Percentiles rank a stretch among this genome's conserved stretches.
phyloP scores from a whole-genome alignment of 2,888 invertebrate species.

The Dermolepida albohirtum region DNA sequence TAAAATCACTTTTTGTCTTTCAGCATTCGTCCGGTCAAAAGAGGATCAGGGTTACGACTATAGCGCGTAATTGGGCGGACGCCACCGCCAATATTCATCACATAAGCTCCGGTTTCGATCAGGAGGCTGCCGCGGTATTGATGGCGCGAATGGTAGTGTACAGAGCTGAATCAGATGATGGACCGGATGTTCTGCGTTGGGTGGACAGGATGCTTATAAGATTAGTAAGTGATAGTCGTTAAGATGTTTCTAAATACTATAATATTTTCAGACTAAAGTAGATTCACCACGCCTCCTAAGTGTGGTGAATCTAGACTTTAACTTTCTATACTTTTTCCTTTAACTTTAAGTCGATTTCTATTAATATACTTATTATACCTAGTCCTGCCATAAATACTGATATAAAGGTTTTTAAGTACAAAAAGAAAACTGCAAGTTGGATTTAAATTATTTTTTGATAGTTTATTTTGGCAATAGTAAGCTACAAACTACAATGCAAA shows the following conservation, averaged over 20 bases:
- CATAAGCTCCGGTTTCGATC: slow-evolving; percentile 95
- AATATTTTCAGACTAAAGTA: too few species aligned
- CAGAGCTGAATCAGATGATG: slow-evolving; percentile 94
- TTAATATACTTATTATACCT: too few species aligned
- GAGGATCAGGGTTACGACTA: slow-evolving; percentile 94
- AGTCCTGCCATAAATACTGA: too few species aligned
- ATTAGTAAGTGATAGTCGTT: slow-evolving; percentile 73
- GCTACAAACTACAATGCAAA: too few species aligned
- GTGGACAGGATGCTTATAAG: slow-evolving; percentile 97
- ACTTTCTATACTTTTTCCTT: too few species aligned
- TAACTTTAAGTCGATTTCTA: too few species aligned
- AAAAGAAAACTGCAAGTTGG: too few species aligned
- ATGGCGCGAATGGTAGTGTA: slow-evolving; percentile 98
- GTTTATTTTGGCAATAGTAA: too few species aligned
- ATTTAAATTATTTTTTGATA: too few species aligned
- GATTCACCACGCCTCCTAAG: too few species aligned
- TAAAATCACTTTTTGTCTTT: slow-evolving; percentile 9
- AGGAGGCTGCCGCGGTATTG: slow-evolving; percentile 97
- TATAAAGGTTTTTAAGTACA: too few species aligned
- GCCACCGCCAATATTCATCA: slow-evolving; percentile 90
- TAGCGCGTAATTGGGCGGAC: slow-evolving; percentile 99
- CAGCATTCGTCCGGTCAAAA: slow-evolving; percentile 93
- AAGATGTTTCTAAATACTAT: background rate
- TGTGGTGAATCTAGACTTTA: too few species aligned
- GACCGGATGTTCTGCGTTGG: slow-evolving; percentile 98